A percentile compares a stretch with the other conserved stretches of the same genome.
Conservation (phyloP, 2,888 invertebrate species). For the Mesochorus sp. region DNA sequence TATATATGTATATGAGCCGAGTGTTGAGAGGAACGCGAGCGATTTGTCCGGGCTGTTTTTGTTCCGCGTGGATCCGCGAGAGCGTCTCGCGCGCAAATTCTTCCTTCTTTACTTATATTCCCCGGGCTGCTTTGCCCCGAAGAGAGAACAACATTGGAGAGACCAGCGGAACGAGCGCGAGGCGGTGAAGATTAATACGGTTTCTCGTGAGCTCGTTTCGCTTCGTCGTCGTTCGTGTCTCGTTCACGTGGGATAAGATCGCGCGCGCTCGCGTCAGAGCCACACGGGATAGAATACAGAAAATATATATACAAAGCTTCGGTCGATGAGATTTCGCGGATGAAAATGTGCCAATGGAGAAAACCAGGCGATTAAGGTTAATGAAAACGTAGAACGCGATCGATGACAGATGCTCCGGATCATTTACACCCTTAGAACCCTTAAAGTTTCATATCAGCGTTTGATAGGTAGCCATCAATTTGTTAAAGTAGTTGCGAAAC, state of each 20-base stretch:
- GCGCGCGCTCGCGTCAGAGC: no score
- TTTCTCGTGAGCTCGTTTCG: slow-evolving; percentile 51
- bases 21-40: slow-evolving; percentile 28
- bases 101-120: slow-evolving; percentile 16
- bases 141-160: slow-evolving; percentile 23
- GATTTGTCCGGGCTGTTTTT: slow-evolving; percentile 47
- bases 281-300: no score
- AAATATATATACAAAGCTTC: no score
- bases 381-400: no score
- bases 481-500: no score
- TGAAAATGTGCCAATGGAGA: no score
- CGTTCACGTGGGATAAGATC: slow-evolving; percentile 41
- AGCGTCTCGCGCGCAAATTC: slow-evolving; percentile 22
- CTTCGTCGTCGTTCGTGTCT: slow-evolving; percentile 42
- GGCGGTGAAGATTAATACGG: slow-evolving; percentile 57
- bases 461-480: no score
- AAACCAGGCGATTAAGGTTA: no score
- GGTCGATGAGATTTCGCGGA: no score
- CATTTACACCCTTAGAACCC: no score
- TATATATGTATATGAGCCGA: neutral
- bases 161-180: slow-evolving; percentile 55
- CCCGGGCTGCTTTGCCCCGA: neutral
- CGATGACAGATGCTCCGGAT: no score
- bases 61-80: slow-evolving; percentile 25
- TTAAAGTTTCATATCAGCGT: no score